A percentile compares a stretch with the other conserved stretches of the same genome.
phyloP scores from a whole-genome alignment of 2,113 vertebrate genomes.

The Colinus virginianus region DNA sequence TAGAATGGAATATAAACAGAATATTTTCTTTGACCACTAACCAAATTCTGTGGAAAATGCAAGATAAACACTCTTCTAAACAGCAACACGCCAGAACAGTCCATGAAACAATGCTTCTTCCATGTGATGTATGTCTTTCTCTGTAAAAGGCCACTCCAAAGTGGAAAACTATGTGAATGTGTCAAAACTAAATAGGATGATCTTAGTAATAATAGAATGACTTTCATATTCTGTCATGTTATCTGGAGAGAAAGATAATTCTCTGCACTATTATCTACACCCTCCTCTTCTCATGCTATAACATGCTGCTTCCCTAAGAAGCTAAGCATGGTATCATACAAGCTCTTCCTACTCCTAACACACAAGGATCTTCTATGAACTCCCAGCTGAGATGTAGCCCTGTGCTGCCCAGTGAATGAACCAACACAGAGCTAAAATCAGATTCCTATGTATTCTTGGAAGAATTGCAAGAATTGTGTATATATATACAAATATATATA shows the following conservation, averaged over 20 bases:
- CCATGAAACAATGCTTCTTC: background rate
- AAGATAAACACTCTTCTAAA: background rate
- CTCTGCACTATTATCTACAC: background rate
- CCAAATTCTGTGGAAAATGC: background rate
- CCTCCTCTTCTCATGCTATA: background rate
- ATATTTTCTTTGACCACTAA: background rate
- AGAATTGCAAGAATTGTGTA: background rate
- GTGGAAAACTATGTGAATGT: background rate
- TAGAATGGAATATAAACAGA: background rate
- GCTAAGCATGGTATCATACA: background rate
- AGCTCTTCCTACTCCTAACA: background rate
- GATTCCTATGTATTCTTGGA: background rate
- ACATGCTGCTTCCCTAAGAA: background rate
- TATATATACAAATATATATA: background rate
- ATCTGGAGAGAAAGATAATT: background rate
- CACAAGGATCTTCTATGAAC: background rate
- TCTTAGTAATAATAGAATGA: background rate
- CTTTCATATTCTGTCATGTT: background rate
- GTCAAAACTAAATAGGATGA: background rate
- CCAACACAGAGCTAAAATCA: background rate
- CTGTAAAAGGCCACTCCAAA: background rate
- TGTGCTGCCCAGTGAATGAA: background rate
- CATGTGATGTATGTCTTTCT: background rate
- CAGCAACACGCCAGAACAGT: background rate
- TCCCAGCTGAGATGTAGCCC: background rate